These are phyloP conservation scores for Addax nasomaculatus DNA, from an alignment of 2,113 vertebrate genomes.

Conservation along the genomic window DNA sequence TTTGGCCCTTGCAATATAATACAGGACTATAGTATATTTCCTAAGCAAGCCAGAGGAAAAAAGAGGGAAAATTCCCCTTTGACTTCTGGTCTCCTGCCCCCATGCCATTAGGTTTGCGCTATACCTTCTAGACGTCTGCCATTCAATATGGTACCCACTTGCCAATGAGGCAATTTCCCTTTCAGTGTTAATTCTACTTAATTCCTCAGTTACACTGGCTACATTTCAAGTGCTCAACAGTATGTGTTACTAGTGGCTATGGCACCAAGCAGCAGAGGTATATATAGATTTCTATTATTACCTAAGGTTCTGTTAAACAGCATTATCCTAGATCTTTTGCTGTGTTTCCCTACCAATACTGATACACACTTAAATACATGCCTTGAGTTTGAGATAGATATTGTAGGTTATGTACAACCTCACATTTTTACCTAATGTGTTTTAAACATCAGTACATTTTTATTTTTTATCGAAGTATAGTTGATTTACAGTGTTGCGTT, in stretches of 20 bases:
- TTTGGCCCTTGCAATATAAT: background rate
- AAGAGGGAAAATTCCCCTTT: background rate
- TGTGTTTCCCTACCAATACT: background rate
- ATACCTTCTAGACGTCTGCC: background rate
- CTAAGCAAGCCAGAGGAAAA: background rate
- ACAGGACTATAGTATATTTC: background rate
- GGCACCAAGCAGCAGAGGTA: no score
- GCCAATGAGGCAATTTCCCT: background rate
- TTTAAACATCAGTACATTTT: background rate
- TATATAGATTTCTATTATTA: rapidly evolving
- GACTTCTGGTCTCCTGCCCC: no score
- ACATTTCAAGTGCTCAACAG: background rate
- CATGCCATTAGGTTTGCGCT: background rate
- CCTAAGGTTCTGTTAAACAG: rapidly evolving
- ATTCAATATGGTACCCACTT: background rate
- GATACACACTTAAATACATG: background rate
- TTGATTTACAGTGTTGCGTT: background rate
- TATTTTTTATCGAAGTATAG: background rate
- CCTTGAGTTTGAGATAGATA: background rate
- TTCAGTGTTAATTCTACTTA: background rate
- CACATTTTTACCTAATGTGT: background rate
- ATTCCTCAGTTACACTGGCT: no score
- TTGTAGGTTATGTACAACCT: rapidly evolving
- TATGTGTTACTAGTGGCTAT: rapidly evolving
- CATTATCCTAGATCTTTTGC: background rate